Percentiles rank a stretch among this genome's conserved stretches.
These are phyloP conservation scores for Idaea dimidiata DNA, from an alignment of 2,888 invertebrate species.

Conservation along the genomic window DNA sequence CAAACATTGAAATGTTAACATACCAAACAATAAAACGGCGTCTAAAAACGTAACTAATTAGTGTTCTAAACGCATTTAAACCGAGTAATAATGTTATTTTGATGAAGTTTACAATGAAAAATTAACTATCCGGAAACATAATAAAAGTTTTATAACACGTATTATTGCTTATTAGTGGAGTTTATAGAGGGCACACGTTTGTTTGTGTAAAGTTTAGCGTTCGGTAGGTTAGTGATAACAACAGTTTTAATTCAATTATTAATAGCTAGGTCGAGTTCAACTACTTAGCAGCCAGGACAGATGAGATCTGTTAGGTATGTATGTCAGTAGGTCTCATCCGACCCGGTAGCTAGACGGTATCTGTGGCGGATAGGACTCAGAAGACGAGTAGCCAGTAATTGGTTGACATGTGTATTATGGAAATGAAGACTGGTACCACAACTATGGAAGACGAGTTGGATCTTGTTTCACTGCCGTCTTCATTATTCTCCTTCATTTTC, in stretches of 20 bases:
- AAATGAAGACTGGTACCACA: too few relatives aligned
- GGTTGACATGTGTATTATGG: too few relatives aligned
- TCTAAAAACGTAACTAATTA: conserved; percentile 1
- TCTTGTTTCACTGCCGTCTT: too few relatives aligned
- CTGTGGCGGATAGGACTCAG: too few relatives aligned
- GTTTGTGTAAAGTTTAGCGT: background rate
- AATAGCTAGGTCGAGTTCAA: background rate
- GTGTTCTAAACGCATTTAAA: background rate
- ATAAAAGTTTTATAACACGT: background rate
- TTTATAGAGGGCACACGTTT: background rate
- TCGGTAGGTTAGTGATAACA: background rate
- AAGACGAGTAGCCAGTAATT: too few relatives aligned
- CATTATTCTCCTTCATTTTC: too few relatives aligned
- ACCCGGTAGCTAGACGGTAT: too few relatives aligned
- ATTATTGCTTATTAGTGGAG: background rate
- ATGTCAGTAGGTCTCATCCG: too few relatives aligned
- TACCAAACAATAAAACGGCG: background rate
- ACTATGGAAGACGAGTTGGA: too few relatives aligned
- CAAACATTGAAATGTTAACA: background rate
- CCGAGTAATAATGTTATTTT: background rate
- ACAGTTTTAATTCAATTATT: background rate
- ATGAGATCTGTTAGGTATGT: too few relatives aligned
- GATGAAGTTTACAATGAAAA: background rate
- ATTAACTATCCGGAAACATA: background rate
- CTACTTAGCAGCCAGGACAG: too few relatives aligned